phyloP scores from a whole-genome alignment of 2,888 invertebrate species.

The Pachycephus smyrnensis region DNA sequence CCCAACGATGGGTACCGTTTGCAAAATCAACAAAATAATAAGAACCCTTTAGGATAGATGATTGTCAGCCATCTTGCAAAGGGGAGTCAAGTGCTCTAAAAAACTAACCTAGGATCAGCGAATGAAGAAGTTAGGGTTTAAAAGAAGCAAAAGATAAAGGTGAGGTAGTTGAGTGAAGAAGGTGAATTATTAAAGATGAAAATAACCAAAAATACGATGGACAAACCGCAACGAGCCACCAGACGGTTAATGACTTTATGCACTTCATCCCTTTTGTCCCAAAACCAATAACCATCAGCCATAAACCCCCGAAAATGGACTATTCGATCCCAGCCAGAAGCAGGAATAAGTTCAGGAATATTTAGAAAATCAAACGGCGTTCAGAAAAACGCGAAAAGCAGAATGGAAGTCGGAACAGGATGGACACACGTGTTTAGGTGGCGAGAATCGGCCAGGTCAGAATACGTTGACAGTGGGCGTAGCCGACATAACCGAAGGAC shows the following conservation, averaged over 20 bases:
- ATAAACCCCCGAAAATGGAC: no score
- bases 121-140: not conserved
- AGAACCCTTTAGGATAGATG: not conserved
- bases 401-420: no score
- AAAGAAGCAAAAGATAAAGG: not conserved
- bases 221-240: conserved; percentile 52
- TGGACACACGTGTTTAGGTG: no score
- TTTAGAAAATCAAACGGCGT: no score
- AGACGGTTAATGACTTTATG: conserved; percentile 61
- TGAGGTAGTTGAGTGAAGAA: not conserved
- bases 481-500: no score
- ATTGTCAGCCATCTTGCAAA: not conserved
- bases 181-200: not conserved
- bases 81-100: not conserved
- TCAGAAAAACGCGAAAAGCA: no score
- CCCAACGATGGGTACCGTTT: not conserved
- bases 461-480: no score
- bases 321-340: no score
- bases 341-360: no score
- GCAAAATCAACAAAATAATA: not conserved
- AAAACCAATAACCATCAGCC: not conserved
- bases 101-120: not conserved
- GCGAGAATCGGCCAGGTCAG: no score
- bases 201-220: not conserved
- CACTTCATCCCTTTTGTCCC: conserved; percentile 45